Evolutionary conservation across 2,113 vertebrate species (phyloP).

Genomic region (Lampris incognitus): DNA sequence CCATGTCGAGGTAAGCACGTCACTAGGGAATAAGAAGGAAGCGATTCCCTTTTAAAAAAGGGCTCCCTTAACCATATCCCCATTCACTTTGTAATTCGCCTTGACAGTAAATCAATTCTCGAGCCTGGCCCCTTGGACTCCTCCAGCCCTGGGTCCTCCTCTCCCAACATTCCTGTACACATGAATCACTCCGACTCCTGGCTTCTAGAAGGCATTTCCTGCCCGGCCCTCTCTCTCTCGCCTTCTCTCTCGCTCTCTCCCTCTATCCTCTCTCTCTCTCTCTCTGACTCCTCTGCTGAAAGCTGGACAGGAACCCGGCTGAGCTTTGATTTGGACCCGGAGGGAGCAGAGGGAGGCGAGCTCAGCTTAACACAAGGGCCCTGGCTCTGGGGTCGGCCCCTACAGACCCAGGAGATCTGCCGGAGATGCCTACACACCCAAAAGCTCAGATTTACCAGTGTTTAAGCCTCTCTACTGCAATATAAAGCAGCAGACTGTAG

Average conservation of each 20-base stretch:
- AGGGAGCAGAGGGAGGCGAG: constrained; percentile 68
- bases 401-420: constrained; percentile 58
- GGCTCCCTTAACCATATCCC: constrained; percentile 93
- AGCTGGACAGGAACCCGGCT: constrained; percentile 87
- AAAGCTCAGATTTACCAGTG: constrained; percentile 61
- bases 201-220: constrained; percentile 98
- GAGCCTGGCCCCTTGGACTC: constrained; percentile 90
- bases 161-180: constrained; percentile 90
- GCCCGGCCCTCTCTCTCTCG: constrained; percentile 84
- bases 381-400: constrained; percentile 51
- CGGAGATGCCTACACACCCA: constrained; percentile 69
- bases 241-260: constrained; percentile 30
- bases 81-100: constrained; percentile 92
- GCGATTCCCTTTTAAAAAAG: constrained; percentile 89
- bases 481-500: constrained; percentile 57
- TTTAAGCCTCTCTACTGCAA: constrained; percentile 69
- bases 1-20: constrained; percentile 91
- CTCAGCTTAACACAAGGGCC: constrained; percentile 62
- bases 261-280: constrained; percentile 15
- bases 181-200: constrained; percentile 97
- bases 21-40: constrained; percentile 91
- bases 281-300: constrained; percentile 83
- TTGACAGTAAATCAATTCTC: constrained; percentile 98
- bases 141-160: constrained; percentile 79
- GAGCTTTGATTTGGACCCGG: constrained; percentile 87